These are phyloP conservation scores for Eublepharis macularius DNA, from an alignment of 2,113 vertebrate species.

Conservation along the genomic window DNA sequence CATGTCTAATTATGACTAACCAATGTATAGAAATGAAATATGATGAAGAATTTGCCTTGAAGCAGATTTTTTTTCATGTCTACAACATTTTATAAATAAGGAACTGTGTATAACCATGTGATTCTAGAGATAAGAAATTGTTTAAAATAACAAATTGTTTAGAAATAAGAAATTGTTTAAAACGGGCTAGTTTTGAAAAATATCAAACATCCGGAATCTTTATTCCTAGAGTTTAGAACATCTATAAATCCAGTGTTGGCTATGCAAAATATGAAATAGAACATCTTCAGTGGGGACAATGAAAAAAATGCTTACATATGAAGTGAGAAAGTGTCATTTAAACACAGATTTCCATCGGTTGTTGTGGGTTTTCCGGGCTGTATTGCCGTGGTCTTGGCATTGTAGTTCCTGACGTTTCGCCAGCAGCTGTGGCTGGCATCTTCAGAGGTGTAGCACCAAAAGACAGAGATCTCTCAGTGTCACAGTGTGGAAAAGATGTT, in stretches of 20 bases:
- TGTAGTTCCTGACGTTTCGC: no score
- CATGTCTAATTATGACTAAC: neutral
- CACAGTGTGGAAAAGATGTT: no score
- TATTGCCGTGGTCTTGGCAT: no score
- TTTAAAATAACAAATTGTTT: no score
- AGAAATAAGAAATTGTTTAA: no score
- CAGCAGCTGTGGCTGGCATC: no score
- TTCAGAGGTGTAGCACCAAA: no score
- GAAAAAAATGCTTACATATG: neutral
- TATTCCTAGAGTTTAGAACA: neutral
- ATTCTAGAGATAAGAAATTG: neutral
- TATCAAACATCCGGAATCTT: neutral
- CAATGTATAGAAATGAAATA: neutral
- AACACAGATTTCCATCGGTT: no score
- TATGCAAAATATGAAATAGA: neutral
- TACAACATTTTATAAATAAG: neutral
- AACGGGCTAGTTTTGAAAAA: neutral
- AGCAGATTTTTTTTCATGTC: neutral
- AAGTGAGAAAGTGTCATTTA: neutral
- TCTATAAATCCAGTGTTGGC: neutral
- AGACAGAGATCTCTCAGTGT: no score
- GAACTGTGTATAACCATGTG: no score
- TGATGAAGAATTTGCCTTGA: neutral
- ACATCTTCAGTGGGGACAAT: neutral
- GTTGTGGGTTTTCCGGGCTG: no score